These are phyloP conservation scores for Micropterix aruncella DNA, from an alignment of 2,888 invertebrate species.

Conservation along the genomic window DNA sequence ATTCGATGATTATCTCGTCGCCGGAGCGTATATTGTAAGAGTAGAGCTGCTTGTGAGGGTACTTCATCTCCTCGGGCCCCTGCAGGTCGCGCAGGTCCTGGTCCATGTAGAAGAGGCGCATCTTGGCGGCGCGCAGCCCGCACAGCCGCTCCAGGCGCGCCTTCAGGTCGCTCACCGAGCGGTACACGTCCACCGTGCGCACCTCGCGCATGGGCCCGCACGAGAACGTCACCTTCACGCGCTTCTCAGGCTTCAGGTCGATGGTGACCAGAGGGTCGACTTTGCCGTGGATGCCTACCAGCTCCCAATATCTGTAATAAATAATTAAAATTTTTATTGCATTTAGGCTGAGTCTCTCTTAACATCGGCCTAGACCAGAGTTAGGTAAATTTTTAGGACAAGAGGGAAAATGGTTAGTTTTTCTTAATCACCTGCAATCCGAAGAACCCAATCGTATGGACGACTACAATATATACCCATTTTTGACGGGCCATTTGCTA, in stretches of 20 bases:
- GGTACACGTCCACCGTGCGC: conserved; percentile 61
- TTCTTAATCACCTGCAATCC: no score
- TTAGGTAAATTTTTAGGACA: no score
- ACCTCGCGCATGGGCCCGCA: conserved; percentile 65
- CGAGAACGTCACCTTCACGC: conserved; percentile 72
- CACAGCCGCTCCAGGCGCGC: conserved; percentile 64
- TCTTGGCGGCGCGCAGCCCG: conserved; percentile 68
- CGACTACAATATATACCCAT: no score
- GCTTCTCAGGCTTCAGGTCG: conserved; percentile 73
- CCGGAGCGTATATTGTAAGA: conserved; percentile 83
- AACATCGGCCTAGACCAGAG: no score
- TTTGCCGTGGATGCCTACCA: conserved; percentile 75
- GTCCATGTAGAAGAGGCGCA: conserved; percentile 83
- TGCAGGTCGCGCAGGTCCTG: conserved; percentile 55
- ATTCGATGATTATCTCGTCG: conserved; percentile 83
- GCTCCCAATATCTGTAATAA: conserved; percentile 71
- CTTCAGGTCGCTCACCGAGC: conserved; percentile 66
- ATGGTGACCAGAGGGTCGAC: conserved; percentile 82
- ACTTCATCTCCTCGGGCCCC: conserved; percentile 84
- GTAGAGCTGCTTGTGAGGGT: conserved; percentile 77
- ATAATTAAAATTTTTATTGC: no score
- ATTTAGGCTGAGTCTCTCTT: no score
- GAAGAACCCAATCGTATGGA: no score
- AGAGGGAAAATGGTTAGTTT: no score
- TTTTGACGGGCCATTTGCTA: no score